Base-by-base conservation (phyloP, 2,888 invertebrate genomes). In the Itoplectis maculator region DNA sequence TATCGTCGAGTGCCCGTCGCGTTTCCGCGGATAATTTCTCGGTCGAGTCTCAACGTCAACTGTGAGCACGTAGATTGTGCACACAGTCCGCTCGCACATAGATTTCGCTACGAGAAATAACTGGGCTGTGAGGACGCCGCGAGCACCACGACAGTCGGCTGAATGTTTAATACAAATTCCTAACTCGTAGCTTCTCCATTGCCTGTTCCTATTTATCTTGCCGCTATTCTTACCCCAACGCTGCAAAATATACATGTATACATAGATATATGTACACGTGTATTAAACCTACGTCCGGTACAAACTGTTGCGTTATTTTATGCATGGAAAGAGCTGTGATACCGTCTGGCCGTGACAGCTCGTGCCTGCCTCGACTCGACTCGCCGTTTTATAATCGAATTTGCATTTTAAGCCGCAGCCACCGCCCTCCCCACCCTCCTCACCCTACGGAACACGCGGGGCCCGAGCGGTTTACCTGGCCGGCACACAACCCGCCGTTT, bases 341-440 rank as follows among this genome's bases (percentile, higher is more conserved):
- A 74, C 68, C 76, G 66, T 74, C 73, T 84, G 83, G 69, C 59
- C 73, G 78, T 81, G 85, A 83, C 86, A 84, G 82, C 61, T 68
- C 80, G 72, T 37, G 59, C 79, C 47, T 69, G 68, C 61, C 70
- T 65, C 74, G 66, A 68, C 54, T 82, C 80, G 56, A 13, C 69
- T 74, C 74, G 56, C 37, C 65, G 81, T 81, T 81, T 81, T 86
- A 86, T 86, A 86, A 88, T 87, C 85, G 86, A 88, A 87, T 88
- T 88, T 87, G 85, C 88, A 88, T 87, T 87, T 86, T 82, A 86
- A 88, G 83, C 82, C 59, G 61, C n/a, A n/a, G n/a, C n/a, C n/a
- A n/a, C n/a, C n/a, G n/a, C n/a, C n/a, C n/a, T 40, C 51, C 63
- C 23, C 69, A 29, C 65, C 65, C 70, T 49, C 68, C 23, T 40